Conservation (phyloP, 2,888 invertebrate genomes). For the Euplagia quadripunctaria region DNA sequence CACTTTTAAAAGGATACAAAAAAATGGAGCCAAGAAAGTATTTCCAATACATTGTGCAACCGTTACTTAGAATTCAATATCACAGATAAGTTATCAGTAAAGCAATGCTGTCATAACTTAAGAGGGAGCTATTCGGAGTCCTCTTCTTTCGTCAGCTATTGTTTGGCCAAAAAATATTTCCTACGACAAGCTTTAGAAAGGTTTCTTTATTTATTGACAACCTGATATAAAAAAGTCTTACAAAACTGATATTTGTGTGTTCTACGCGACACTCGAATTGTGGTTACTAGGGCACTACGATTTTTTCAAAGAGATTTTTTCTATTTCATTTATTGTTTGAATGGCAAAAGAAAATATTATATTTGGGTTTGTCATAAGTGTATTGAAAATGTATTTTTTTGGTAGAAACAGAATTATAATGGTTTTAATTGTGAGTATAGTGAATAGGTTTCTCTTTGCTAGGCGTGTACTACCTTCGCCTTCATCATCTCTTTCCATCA, state of each 20-base stretch:
- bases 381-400: background rate
- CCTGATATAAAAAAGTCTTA: conserved; percentile 58
- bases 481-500: too few species aligned
- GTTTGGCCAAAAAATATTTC: conserved; percentile 52
- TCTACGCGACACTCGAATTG: conserved; percentile 37
- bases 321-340: conserved; percentile 27
- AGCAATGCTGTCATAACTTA: conserved; percentile 48
- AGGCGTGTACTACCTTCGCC: too few species aligned
- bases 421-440: too few species aligned
- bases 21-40: conserved; percentile 16
- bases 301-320: conserved; percentile 20
- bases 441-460: too few species aligned
- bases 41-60: conserved; percentile 50
- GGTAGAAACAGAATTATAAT: background rate
- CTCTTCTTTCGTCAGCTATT: conserved; percentile 42
- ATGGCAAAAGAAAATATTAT: conserved; percentile 1
- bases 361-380: conserved; percentile 9
- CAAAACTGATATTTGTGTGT: conserved; percentile 32
- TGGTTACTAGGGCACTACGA: conserved; percentile 32
- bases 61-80: conserved; percentile 52
- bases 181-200: conserved; percentile 44
- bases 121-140: conserved; percentile 28
- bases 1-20: conserved; percentile 21
- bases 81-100: conserved; percentile 51
- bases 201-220: conserved; percentile 61